These are phyloP conservation scores for Molothrus ater DNA, from an alignment of 2,797 vertebrate species.

Conservation along the genomic window DNA sequence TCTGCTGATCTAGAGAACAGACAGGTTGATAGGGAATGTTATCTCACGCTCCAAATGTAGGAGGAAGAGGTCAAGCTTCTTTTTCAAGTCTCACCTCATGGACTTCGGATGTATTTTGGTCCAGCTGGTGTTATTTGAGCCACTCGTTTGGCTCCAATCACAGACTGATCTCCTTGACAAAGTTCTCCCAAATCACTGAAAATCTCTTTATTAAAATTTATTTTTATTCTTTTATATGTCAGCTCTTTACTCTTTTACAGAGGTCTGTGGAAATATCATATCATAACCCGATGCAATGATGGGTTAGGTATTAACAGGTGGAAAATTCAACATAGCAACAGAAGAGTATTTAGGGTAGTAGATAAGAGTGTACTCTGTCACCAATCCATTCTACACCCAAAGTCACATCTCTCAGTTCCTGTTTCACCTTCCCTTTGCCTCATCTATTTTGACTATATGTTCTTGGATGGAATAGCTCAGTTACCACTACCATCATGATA, in stretches of 20 bases:
- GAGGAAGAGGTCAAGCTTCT: constrained; percentile 13
- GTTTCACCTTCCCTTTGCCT: background rate
- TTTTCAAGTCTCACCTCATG: background rate
- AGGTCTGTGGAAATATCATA: background rate
- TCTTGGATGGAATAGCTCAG: background rate
- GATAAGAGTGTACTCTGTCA: background rate
- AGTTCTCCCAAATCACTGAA: background rate
- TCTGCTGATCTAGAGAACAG: constrained; percentile 43
- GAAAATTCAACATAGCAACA: background rate
- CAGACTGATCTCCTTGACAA: background rate
- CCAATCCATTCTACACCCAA: background rate
- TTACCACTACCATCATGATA: background rate
- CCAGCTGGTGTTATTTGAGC: background rate
- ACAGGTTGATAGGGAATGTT: background rate
- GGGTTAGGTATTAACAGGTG: background rate
- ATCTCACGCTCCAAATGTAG: background rate
- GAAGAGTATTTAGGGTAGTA: background rate
- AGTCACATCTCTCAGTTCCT: background rate
- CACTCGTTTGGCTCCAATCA: background rate
- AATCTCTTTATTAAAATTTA: fast-evolving
- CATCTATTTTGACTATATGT: background rate
- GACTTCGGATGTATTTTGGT: background rate
- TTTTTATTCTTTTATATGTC: background rate
- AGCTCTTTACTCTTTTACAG: background rate
- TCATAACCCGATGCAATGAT: background rate